Evolutionary conservation across 2,113 vertebrate genomes (phyloP).

Genomic region (Oncorhynchus mykiss): DNA sequence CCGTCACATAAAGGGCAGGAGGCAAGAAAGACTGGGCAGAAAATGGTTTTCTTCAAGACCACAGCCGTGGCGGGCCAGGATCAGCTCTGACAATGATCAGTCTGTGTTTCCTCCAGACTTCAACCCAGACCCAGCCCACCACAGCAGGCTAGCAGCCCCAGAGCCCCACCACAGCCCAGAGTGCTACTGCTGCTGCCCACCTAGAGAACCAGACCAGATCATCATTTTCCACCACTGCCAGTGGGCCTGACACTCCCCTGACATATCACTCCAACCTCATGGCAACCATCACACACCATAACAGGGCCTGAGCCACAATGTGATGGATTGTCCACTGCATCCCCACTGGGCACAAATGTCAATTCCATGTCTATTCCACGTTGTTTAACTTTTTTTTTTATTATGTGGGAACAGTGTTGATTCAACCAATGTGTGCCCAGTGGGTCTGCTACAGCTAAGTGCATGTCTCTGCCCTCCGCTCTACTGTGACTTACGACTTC

Average conservation of each 20-base stretch:
- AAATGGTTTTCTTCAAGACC: slow-evolving; percentile 31
- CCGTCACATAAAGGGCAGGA: slow-evolving; percentile 48
- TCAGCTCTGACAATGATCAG: slow-evolving; percentile 45
- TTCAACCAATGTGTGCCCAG: too few species aligned
- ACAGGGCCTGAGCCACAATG: neutral
- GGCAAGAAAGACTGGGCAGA: slow-evolving; percentile 54
- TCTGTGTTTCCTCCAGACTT: slow-evolving; percentile 20
- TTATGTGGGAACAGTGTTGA: too few species aligned
- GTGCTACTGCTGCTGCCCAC: slow-evolving; percentile 24
- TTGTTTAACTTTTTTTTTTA: too few species aligned
- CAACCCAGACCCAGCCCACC: neutral
- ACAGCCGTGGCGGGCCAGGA: slow-evolving; percentile 26
- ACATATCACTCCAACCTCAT: slow-evolving; percentile 58
- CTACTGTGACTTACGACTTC: slow-evolving; percentile 28
- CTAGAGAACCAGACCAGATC: slow-evolving; percentile 23
- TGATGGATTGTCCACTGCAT: slow-evolving; percentile 48
- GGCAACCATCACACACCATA: slow-evolving; percentile 10
- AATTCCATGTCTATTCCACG: too few species aligned
- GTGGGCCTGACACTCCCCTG: slow-evolving; percentile 51
- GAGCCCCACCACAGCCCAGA: slow-evolving; percentile 7
- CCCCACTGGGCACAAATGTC: neutral
- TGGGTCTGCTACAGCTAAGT: slow-evolving; percentile 15
- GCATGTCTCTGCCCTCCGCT: slow-evolving; percentile 16
- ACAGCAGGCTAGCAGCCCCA: slow-evolving; percentile 31
- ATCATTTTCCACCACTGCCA: slow-evolving; percentile 12